Evolutionary conservation across 2,113 vertebrate species (phyloP), one percentile per base, ranked within the genome.

Genomic region (Panurus biarmicus): DNA sequence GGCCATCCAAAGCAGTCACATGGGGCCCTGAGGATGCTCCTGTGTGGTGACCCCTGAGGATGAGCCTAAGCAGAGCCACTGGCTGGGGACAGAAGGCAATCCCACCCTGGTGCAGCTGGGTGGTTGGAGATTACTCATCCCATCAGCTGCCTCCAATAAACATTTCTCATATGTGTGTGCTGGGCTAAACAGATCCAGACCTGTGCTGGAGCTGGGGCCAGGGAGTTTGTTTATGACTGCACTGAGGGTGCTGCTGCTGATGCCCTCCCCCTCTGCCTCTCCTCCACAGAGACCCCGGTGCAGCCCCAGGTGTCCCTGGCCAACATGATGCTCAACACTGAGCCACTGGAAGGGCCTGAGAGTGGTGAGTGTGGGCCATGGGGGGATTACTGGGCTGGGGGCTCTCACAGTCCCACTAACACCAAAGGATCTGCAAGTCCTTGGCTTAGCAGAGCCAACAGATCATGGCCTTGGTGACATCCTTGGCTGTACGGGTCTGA

Each of bases 281-380:
- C 48, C 28, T 29, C 91, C 78, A 4, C 60, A 98, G 98, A 95
- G 93, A 97, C 54, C 44, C 22, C 33, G 0, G 95, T 60, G 0
- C 72, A 93, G n/a, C 3, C 93, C 28, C 94, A 94, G 73, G 17
- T 87, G 60, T 86, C 91, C n/a, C 79, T 97, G 74, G 53, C 95
- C 80, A 97, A 97, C 65, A 89, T 96, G 35, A 93, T 97, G 94
- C 95, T 98, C 92, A 98, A 91, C 45, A 94, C 98, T 0, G 95
- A 98, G 47, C 98, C 98, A 0, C 85, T 98, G 97, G 97, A 98
- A 77, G 95, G 90, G 66, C 98, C 98, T 4, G 95, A 98, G 58
- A 97, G 66, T 29, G 97, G 99, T 99, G 95, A 98, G 98, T 97
- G 10, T 1, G 67, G 57, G 44, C 2, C 1, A 24, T 1, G 4